Evolutionary conservation across 2,888 invertebrate species (phyloP).

Genomic region (Meiosimyza decipiens): DNA sequence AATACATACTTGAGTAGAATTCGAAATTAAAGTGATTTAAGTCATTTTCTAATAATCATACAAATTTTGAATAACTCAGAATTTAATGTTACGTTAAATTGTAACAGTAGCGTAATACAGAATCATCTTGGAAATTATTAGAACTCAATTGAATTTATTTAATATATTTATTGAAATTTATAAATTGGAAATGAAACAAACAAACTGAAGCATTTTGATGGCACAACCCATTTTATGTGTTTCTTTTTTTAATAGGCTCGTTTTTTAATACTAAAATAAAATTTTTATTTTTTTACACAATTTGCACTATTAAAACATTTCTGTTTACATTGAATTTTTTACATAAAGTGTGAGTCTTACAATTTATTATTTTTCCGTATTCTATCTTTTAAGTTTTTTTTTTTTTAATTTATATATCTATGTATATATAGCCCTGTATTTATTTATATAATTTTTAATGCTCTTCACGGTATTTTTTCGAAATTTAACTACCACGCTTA

Average conservation of each 20-base stretch:
- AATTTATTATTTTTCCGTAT: background rate
- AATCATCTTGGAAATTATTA: no score
- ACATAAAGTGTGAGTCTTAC: background rate
- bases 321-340: background rate
- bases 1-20: no score
- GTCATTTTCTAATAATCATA: no score
- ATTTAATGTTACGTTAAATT: no score
- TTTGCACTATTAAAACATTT: background rate
- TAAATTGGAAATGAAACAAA: background rate
- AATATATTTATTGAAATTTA: no score
- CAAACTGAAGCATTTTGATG: constrained; percentile 17
- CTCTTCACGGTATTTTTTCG: constrained; percentile 9
- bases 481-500: background rate
- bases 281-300: background rate
- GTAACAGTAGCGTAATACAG: no score
- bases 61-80: no score
- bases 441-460: constrained; percentile 17
- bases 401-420: background rate
- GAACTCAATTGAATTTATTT: no score
- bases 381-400: background rate
- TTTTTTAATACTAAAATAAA: background rate
- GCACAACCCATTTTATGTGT: constrained; percentile 26
- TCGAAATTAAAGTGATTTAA: no score
- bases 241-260: background rate
- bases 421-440: constrained; percentile 31